These are phyloP conservation scores for Eupithecia dodoneata DNA, from an alignment of 2,888 invertebrate genomes.

Conservation along the genomic window DNA sequence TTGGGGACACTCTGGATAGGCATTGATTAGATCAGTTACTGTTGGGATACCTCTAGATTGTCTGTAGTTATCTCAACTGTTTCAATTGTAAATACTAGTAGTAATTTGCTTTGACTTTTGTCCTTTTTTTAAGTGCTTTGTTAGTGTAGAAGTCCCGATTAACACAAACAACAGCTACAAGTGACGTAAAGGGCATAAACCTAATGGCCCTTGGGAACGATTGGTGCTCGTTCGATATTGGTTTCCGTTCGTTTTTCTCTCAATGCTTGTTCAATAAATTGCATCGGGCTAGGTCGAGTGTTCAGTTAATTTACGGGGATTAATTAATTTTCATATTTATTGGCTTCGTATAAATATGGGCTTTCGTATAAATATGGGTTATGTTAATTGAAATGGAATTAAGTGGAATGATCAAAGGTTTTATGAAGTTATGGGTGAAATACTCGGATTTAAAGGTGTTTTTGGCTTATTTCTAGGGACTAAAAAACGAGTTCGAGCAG, in stretches of 20 bases:
- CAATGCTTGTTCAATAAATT: slow-evolving; percentile 41
- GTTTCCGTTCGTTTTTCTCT: slow-evolving; percentile 31
- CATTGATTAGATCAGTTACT: no score
- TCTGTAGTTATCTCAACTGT: no score
- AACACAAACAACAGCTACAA: background rate
- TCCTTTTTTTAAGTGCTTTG: background rate
- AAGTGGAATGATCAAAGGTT: slow-evolving; percentile 7
- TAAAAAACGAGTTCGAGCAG: background rate
- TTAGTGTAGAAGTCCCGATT: background rate
- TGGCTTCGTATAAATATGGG: background rate
- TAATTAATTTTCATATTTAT: slow-evolving; percentile 26
- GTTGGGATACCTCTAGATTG: no score
- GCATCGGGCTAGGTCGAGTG: slow-evolving; percentile 35
- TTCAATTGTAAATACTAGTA: no score
- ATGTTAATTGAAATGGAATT: slow-evolving; percentile 3
- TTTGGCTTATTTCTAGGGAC: background rate
- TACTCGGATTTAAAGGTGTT: background rate
- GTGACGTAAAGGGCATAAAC: background rate
- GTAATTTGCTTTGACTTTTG: background rate
- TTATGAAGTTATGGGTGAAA: background rate
- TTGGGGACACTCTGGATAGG: no score
- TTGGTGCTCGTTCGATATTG: slow-evolving; percentile 36
- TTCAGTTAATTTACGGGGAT: slow-evolving; percentile 25
- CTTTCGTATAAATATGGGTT: background rate
- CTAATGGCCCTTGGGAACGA: slow-evolving; percentile 12